A percentile compares a stretch with the other conserved stretches of the same genome.
phyloP scores from a whole-genome alignment of 2,888 invertebrate species.

The Villa cingulata region DNA sequence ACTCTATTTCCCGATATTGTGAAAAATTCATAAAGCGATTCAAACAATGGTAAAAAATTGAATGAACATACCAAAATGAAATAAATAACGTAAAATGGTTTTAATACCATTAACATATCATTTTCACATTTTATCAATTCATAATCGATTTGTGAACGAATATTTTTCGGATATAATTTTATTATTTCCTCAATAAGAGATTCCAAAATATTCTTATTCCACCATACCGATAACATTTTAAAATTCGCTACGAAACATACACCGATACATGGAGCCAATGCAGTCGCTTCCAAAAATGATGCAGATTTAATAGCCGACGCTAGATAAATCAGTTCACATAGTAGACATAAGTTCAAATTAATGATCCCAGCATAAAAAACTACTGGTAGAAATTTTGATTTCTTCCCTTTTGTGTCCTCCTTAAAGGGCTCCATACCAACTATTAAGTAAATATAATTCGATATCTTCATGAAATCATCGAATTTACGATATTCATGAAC shows the following conservation, averaged over 20 bases:
- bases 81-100: conserved; percentile 21
- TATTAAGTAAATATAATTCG: conserved; percentile 20
- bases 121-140: conserved; percentile 13
- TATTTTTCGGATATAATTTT: conserved; percentile 20
- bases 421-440: conserved; percentile 23
- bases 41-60: conserved; percentile 18
- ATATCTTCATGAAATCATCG: conserved; percentile 18
- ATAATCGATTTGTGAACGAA: conserved; percentile 16
- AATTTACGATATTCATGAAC: no score
- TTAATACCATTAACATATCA: conserved; percentile 18
- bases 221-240: conserved; percentile 24
- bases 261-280: conserved; percentile 24
- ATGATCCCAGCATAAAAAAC: conserved; percentile 17
- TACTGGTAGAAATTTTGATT: neutral
- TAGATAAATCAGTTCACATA: conserved; percentile 23
- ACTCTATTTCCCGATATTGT: conserved; percentile 1
- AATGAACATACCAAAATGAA: conserved; percentile 25
- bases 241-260: conserved; percentile 19
- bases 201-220: conserved; percentile 17
- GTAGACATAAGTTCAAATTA: conserved; percentile 20
- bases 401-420: neutral
- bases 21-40: conserved; percentile 7
- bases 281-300: conserved; percentile 26
- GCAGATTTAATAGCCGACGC: conserved; percentile 19
- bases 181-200: conserved; percentile 19